Evolutionary conservation across 2,888 invertebrate species (phyloP), one percentile per base, ranked within the genome.

Genomic region (Phaonia tiefii): DNA sequence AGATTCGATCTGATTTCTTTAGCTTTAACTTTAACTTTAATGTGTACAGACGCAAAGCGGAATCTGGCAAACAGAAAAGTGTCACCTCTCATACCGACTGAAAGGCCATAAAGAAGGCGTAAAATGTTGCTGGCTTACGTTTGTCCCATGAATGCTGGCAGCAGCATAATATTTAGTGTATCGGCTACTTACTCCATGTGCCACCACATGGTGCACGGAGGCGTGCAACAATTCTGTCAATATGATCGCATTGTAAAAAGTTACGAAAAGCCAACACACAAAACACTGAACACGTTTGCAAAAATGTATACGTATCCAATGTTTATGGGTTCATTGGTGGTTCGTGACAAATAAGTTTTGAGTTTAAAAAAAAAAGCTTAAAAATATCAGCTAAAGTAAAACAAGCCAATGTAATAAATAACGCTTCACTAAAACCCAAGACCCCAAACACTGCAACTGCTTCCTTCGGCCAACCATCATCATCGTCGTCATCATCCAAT

Each of bases 1-100:
- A 80, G 80, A 80, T 80, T 77, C 71, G 54, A 80, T 80, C 80
- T 80, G 74, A 77, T 77, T 81, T 77, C n/a, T n/a, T n/a, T n/a
- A n/a, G n/a, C n/a, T n/a, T n/a, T n/a, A n/a, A 74, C 44, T 66
- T 13, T 15, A 22, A 51, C 20, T 31, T 31, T n/a, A 25, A 56
- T 11, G n/a, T n/a, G 22, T 11, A 54, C 26, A 58, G 11, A 37
- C 25, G 2, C 20, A n/a, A 58, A 58, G 15, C 31, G 2, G n/a
- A 31, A 58, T 8, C 51, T 51, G 20, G 60, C 60, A 60, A 20
- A 31, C 60, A 37, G 17, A 60, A 60, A 60, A 60, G 60, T 60
- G 60, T 60, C 60, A 60, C 39, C 60, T 60, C 60, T 60, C 39
- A 39, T 60, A 31, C 20, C n/a, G n/a, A 31, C 15, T 8, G 39